phyloP scores from a whole-genome alignment of 2,797 vertebrate genomes.

The Lemur catta region DNA sequence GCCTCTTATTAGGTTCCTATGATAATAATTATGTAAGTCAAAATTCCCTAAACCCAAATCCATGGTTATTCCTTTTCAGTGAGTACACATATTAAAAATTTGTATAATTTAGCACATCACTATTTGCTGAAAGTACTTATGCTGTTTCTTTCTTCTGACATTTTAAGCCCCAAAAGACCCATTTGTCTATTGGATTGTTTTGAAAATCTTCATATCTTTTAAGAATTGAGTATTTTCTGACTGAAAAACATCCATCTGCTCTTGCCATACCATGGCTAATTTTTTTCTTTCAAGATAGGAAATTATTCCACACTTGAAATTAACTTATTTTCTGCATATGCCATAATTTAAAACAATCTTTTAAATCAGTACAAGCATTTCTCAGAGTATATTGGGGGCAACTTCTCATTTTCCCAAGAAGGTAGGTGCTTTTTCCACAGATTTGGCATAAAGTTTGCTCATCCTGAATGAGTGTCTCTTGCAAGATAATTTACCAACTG shows the following conservation, averaged over 20 bases:
- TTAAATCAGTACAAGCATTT: conserved; percentile 28
- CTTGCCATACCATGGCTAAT: not conserved
- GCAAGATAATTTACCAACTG: conserved; percentile 19
- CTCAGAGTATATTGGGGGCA: not conserved
- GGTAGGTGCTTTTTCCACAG: not conserved
- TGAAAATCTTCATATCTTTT: not conserved
- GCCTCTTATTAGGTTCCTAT: conserved; percentile 5
- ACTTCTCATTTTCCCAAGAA: not conserved
- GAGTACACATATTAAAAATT: not conserved
- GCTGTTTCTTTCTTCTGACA: not conserved
- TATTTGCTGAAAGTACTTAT: not conserved
- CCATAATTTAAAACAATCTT: conserved; percentile 14
- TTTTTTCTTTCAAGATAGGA: not conserved
- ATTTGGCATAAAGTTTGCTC: not conserved
- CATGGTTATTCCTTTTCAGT: not conserved
- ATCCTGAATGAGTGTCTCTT: not conserved
- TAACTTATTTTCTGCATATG: not conserved
- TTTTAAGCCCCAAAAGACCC: not conserved
- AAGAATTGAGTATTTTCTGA: not conserved
- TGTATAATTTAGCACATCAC: not conserved
- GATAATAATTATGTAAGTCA: conserved; percentile 8
- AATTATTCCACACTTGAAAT: conserved; percentile 13
- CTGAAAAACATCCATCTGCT: not conserved
- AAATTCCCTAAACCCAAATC: not conserved
- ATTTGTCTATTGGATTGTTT: not conserved